Percentiles rank a stretch among this genome's conserved stretches.
phyloP scores from a whole-genome alignment of 2,797 vertebrate genomes.

The Champsocephalus esox region DNA sequence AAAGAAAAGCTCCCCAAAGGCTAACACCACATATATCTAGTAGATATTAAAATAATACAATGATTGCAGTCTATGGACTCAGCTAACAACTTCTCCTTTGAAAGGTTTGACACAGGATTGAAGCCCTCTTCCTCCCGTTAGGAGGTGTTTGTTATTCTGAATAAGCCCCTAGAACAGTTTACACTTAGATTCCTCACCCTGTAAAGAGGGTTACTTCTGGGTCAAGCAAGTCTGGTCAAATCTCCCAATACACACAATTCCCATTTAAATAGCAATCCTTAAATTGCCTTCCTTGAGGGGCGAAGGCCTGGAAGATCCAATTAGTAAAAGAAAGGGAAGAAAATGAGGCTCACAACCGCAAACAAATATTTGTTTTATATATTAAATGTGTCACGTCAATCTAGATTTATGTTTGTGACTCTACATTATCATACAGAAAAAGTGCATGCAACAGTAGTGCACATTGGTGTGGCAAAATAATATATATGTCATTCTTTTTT shows the following conservation, averaged over 20 bases:
- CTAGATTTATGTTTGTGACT: no score
- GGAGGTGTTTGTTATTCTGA: constrained; percentile 31
- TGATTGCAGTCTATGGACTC: background rate
- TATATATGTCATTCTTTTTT: no score
- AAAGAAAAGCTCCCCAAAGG: background rate
- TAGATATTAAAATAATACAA: background rate
- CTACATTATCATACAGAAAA: no score
- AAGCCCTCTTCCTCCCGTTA: constrained; percentile 4
- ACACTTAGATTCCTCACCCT: constrained; percentile 67
- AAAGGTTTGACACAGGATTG: constrained; percentile 9
- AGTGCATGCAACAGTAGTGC: no score
- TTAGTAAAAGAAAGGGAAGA: background rate
- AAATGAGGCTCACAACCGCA: background rate
- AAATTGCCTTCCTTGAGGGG: background rate
- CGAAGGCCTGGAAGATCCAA: background rate
- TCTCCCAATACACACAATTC: constrained; percentile 12
- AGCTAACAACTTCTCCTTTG: background rate
- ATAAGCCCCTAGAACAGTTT: constrained; percentile 34
- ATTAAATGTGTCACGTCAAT: background rate
- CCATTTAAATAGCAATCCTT: background rate
- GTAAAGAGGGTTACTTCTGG: background rate
- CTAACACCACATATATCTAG: background rate
- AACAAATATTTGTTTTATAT: no score
- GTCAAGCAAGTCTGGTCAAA: constrained; percentile 45
- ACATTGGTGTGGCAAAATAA: no score